These are phyloP conservation scores for Sesamia inferens DNA, from an alignment of 2,888 invertebrate species.

Conservation along the genomic window DNA sequence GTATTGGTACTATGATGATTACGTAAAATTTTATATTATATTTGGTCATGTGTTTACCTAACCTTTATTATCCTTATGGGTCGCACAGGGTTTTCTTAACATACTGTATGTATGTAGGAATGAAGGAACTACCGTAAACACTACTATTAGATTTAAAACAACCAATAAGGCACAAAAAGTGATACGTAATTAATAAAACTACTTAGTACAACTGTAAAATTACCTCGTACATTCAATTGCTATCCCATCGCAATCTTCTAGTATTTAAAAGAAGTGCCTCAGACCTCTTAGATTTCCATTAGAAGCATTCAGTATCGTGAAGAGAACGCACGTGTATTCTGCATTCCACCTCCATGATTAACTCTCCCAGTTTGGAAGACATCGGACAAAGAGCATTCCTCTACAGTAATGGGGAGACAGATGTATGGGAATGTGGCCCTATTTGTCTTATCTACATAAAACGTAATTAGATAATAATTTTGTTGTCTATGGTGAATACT, in stretches of 20 bases:
- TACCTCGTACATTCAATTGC: conserved; percentile 2
- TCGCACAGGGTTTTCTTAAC: no score
- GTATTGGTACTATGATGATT: no score
- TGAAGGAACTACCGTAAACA: neutral
- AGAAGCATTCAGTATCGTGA: conserved; percentile 36
- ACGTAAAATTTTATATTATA: no score
- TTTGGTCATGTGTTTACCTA: no score
- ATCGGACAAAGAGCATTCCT: conserved; percentile 76
- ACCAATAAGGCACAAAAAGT: neutral
- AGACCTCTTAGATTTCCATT: conserved; percentile 5
- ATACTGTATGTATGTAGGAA: neutral
- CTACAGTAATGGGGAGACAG: conserved; percentile 60
- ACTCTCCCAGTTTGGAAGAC: conserved; percentile 70
- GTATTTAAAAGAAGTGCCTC: conserved; percentile 5
- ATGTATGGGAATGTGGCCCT: conserved; percentile 54
- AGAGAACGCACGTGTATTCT: conserved; percentile 69
- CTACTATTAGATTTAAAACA: neutral
- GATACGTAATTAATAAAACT: conserved; percentile 13
- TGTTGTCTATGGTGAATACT: conserved; percentile 5
- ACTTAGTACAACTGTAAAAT: neutral
- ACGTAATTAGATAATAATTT: conserved; percentile 36
- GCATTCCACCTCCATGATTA: conserved; percentile 78
- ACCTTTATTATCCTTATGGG: no score
- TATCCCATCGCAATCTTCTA: neutral
- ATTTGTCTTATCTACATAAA: conserved; percentile 52